Conservation (phyloP, 2,888 invertebrate genomes). For the Pristionchus arcanus region DNA sequence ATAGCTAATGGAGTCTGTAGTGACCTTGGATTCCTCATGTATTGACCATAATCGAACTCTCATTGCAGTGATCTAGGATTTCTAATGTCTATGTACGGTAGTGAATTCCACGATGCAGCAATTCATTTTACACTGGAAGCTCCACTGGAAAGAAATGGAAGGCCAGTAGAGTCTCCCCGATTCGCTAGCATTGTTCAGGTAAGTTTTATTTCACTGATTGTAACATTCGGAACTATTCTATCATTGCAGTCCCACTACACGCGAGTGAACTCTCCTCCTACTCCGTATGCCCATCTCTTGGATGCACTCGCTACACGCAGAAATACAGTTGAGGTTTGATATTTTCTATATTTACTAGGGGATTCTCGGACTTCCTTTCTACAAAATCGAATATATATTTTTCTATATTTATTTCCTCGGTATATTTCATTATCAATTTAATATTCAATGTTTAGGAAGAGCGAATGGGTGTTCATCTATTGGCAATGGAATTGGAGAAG, state of each 20-base stretch:
- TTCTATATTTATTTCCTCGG: no score
- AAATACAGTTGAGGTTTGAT: not conserved
- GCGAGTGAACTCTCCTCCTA: not conserved
- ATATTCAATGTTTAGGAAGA: not conserved
- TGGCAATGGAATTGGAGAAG: not conserved
- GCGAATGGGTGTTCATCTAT: not conserved
- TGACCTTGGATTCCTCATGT: no score
- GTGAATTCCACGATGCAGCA: not conserved
- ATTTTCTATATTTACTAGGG: no score
- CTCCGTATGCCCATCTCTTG: not conserved
- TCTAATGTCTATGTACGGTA: not conserved
- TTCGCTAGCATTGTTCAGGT: not conserved
- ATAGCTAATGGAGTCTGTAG: not conserved
- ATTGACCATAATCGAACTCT: not conserved
- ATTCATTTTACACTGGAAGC: not conserved
- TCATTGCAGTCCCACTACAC: not conserved
- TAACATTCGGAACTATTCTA: not conserved
- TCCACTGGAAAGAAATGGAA: not conserved
- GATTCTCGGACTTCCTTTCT: no score
- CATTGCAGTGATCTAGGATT: not conserved
- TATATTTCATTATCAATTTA: not conserved
- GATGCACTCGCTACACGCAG: not conserved
- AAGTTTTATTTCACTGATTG: not conserved
- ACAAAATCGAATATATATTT: no score
- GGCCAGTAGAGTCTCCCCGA: not conserved